A percentile compares a stretch with the other conserved stretches of the same genome.
Conservation (phyloP, 2,888 invertebrate genomes). For the Cosmia trapezina region DNA sequence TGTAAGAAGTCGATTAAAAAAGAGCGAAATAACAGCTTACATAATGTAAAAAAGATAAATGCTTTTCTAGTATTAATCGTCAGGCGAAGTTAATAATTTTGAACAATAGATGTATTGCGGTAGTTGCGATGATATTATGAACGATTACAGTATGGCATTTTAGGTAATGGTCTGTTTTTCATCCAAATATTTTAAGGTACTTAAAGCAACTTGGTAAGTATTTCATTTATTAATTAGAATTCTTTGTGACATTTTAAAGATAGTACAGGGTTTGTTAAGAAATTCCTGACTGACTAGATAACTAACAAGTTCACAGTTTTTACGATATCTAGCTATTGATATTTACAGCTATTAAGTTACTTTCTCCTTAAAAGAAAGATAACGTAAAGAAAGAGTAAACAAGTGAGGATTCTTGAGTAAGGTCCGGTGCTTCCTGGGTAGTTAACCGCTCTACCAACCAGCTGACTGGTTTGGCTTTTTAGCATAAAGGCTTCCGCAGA, state of each 20-base stretch:
- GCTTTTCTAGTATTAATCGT: background rate
- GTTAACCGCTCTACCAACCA: background rate
- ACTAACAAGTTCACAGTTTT: background rate
- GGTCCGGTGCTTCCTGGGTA: background rate
- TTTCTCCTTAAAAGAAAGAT: background rate
- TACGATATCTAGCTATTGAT: background rate
- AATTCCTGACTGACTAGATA: background rate
- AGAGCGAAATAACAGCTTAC: background rate
- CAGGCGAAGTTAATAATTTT: conserved; percentile 16
- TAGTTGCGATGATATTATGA: background rate
- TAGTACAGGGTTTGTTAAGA: background rate
- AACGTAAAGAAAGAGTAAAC: background rate
- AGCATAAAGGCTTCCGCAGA: too few relatives aligned
- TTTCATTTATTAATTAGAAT: conserved; percentile 14
- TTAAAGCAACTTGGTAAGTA: background rate
- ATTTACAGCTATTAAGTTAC: background rate
- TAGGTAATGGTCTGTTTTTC: conserved; percentile 13
- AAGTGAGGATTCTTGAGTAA: background rate
- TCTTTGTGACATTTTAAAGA: background rate
- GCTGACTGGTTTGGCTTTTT: too few relatives aligned
- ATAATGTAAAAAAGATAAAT: background rate
- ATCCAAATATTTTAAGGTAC: background rate
- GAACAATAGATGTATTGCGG: conserved; percentile 33
- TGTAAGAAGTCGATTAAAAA: background rate
- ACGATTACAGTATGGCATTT: background rate